A percentile compares a stretch with the other conserved stretches of the same genome.
phyloP scores from a whole-genome alignment of 2,797 vertebrate genomes.

The Apogon talboti region DNA sequence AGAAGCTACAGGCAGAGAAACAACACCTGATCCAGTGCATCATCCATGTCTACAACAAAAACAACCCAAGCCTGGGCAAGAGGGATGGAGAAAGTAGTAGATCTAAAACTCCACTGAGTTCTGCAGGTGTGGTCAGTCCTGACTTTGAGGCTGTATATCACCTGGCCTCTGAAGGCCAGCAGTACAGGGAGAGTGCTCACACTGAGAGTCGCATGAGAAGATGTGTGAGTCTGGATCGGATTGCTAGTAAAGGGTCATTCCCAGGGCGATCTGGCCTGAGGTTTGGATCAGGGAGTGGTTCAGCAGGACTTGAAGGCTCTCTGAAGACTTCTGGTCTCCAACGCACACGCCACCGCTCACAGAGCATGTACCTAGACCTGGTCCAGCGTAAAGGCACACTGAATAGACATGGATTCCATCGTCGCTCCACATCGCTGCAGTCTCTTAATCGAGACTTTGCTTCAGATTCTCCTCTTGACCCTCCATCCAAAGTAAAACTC shows the following conservation, averaged over 20 bases:
- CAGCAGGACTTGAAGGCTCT: conserved; percentile 21
- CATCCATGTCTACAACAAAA: conserved; percentile 77
- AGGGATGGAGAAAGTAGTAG: conserved; percentile 16
- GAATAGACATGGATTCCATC: conserved; percentile 54
- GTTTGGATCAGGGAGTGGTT: conserved; percentile 31
- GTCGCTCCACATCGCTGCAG: conserved; percentile 73
- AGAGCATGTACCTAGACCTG: conserved; percentile 79
- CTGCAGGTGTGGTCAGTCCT: conserved; percentile 37
- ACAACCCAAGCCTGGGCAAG: conserved; percentile 61
- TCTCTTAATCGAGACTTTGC: conserved; percentile 69
- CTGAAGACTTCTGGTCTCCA: conserved; percentile 55
- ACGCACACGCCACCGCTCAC: conserved; percentile 46
- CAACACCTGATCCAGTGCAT: conserved; percentile 80
- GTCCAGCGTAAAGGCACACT: conserved; percentile 67
- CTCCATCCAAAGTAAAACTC: conserved; percentile 45
- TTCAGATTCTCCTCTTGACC: conserved; percentile 34
- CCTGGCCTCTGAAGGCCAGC: conserved; percentile 44
- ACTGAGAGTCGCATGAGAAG: conserved; percentile 64
- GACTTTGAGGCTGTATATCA: conserved; percentile 51
- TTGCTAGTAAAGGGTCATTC: conserved; percentile 54
- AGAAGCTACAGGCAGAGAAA: conserved; percentile 78
- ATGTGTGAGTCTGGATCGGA: conserved; percentile 75
- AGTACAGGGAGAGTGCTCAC: conserved; percentile 29
- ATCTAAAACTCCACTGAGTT: conserved; percentile 41
- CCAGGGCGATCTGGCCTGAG: conserved; percentile 40